Evolutionary conservation across 2,888 invertebrate genomes (phyloP).

Genomic region (Horisme vitalbata): DNA sequence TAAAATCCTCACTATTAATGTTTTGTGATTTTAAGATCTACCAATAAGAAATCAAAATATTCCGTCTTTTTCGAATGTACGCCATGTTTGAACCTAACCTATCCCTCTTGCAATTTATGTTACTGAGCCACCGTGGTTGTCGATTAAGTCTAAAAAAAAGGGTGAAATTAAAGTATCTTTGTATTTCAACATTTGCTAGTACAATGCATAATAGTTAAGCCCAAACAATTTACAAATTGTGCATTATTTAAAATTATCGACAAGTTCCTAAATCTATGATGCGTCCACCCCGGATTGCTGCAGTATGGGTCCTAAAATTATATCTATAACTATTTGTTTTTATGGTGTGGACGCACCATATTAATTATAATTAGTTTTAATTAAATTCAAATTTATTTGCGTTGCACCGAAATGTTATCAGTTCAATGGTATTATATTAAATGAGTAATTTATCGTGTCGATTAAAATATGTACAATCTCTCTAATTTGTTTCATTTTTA

Average conservation of each 20-base stretch:
- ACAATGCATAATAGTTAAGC: constrained; percentile 3
- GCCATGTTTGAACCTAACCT: too few species aligned
- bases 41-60: too few species aligned
- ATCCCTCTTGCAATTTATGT: too few species aligned
- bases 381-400: constrained; percentile 1
- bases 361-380: constrained; percentile 8
- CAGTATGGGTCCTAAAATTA: too few species aligned
- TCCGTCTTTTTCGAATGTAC: too few species aligned
- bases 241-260: constrained; percentile 4
- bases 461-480: constrained; percentile 37
- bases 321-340: too few species aligned
- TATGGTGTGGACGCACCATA: too few species aligned
- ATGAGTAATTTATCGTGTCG: constrained; percentile 22
- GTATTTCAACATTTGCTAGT: constrained; percentile 4
- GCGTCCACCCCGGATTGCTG: too few species aligned
- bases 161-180: not conserved
- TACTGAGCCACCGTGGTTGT: too few species aligned
- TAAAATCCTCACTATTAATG: too few species aligned
- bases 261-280: constrained; percentile 18
- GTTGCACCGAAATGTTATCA: constrained; percentile 16
- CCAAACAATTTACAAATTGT: not conserved
- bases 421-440: constrained; percentile 21
- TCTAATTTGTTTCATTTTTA: constrained; percentile 22
- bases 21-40: too few species aligned
- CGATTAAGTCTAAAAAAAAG: too few species aligned